These are phyloP conservation scores for Palythoa grandis DNA, from an alignment of 92 coral and sea anemone genomes.

Conservation along the genomic window DNA sequence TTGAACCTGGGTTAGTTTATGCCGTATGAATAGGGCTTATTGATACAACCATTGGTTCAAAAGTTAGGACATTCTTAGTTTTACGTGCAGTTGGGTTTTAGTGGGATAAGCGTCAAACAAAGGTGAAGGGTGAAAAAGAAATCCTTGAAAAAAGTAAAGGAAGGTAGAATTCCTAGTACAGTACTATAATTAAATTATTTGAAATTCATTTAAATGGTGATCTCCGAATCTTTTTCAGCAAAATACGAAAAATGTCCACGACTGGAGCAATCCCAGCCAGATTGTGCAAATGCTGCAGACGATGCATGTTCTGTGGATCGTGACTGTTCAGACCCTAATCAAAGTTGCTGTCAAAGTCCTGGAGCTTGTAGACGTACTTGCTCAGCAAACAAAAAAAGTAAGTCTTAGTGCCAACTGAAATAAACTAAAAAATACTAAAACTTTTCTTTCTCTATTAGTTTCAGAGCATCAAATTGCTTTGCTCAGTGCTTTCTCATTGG, in stretches of 20 bases:
- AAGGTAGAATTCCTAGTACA: not conserved
- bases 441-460: too few relatives aligned
- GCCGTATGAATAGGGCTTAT: too few relatives aligned
- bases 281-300: conserved; percentile 22
- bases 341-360: conserved; percentile 54
- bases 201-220: not conserved
- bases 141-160: not conserved
- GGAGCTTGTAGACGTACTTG: conserved; percentile 52
- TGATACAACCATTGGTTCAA: too few relatives aligned
- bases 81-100: too few relatives aligned
- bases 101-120: too few relatives aligned
- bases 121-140: too few relatives aligned
- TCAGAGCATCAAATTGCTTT: too few relatives aligned
- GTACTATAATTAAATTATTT: not conserved
- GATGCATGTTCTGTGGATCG: conserved; percentile 53
- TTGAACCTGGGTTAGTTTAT: too few relatives aligned
- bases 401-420: not conserved
- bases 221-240: conserved; percentile 24
- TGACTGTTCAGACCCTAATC: conserved; percentile 39
- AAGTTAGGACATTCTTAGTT: too few relatives aligned
- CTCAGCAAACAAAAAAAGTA: conserved; percentile 43
- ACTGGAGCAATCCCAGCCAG: conserved; percentile 23
- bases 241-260: conserved; percentile 63
- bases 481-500: too few relatives aligned
- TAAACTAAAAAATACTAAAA: too few relatives aligned